A percentile compares a stretch with the other conserved stretches of the same genome.
Conservation (phyloP, 2,888 invertebrate species). For the Nemurella pictetii region DNA sequence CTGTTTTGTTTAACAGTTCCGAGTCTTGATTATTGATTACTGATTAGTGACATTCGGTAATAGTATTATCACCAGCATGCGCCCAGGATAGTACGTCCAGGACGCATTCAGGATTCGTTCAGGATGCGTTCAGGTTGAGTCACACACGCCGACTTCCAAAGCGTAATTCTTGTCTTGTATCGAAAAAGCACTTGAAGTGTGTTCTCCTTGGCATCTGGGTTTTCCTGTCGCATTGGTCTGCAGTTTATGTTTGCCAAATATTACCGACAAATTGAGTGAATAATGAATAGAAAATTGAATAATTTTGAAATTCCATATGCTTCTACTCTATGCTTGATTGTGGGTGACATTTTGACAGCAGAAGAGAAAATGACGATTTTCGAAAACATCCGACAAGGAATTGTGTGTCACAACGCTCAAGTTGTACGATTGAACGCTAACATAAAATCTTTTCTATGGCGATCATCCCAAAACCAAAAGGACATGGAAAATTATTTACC, state of each 20-base stretch:
- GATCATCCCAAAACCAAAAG: no score
- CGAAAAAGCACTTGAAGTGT: conserved; percentile 11
- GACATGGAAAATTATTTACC: no score
- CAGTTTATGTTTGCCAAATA: neutral
- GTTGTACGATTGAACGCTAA: no score
- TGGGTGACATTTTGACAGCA: no score
- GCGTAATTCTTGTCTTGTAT: conserved; percentile 16
- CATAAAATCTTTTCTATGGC: no score
- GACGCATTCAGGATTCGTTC: neutral
- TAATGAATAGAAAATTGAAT: no score
- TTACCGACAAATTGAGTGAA: neutral
- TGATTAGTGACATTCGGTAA: neutral
- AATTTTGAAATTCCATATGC: no score
- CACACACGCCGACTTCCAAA: neutral
- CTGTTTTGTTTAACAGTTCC: neutral
- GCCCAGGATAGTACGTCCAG: neutral
- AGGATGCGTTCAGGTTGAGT: neutral
- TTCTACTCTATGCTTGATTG: no score
- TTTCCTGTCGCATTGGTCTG: neutral
- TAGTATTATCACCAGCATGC: neutral
- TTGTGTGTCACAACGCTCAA: no score
- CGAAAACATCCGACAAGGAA: no score
- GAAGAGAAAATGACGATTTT: no score
- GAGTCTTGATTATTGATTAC: neutral
- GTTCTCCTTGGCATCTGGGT: neutral